These are phyloP conservation scores for Oscheius sp. DNA, from an alignment of 2,888 invertebrate genomes.

Conservation along the genomic window DNA sequence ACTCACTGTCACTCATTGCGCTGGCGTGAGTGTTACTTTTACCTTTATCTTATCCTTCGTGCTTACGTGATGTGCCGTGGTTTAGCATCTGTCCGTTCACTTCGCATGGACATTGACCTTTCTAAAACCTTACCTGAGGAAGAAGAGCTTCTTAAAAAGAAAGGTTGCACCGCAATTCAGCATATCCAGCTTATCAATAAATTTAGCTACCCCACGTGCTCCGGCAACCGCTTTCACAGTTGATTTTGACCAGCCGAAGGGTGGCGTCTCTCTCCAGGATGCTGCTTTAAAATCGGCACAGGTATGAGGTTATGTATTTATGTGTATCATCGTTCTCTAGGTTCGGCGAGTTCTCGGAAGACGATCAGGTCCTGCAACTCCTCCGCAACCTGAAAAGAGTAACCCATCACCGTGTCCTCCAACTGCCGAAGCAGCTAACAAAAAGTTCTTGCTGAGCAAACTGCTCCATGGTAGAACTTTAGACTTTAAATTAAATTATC, in stretches of 20 bases:
- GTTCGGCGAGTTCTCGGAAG: slow-evolving; percentile 34
- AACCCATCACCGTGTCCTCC: slow-evolving; percentile 3
- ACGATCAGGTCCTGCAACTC: slow-evolving; percentile 12
- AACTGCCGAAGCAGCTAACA: slow-evolving; percentile 41
- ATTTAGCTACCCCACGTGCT: slow-evolving; percentile 27
- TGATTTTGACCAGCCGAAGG: slow-evolving; percentile 43
- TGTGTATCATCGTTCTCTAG: too few species aligned
- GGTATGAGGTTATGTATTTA: slow-evolving; percentile 14
- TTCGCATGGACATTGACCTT: slow-evolving; percentile 41
- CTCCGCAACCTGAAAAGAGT: background rate
- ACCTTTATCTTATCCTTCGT: background rate
- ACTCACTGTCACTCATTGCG: slow-evolving; percentile 6
- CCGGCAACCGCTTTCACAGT: slow-evolving; percentile 56
- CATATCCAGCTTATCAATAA: background rate
- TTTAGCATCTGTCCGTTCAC: slow-evolving; percentile 34
- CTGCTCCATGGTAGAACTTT: slow-evolving; percentile 41
- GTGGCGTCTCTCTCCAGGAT: slow-evolving; percentile 53
- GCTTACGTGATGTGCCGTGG: slow-evolving; percentile 29
- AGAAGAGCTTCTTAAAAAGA: slow-evolving; percentile 36
- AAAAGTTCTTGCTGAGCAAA: slow-evolving; percentile 50
- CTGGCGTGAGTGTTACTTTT: slow-evolving; percentile 12
- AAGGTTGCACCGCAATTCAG: slow-evolving; percentile 23
- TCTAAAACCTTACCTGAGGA: slow-evolving; percentile 39
- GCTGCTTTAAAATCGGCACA: slow-evolving; percentile 53
- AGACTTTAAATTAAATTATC: background rate